phyloP scores from a whole-genome alignment of 1,140 invertebrate species.

The Dreissena polymorpha region DNA sequence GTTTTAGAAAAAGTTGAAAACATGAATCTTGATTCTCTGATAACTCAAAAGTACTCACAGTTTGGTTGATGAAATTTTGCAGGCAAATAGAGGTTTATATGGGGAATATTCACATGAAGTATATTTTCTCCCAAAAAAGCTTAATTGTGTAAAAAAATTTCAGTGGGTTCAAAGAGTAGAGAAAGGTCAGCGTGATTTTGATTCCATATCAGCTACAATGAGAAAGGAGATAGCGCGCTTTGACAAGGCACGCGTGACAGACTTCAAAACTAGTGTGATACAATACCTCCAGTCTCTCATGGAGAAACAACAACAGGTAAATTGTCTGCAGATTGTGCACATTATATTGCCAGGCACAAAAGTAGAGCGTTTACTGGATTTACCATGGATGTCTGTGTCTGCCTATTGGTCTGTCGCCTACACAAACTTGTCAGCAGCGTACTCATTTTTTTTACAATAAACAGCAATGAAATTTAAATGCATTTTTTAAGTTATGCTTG shows the following conservation, averaged over 20 bases:
- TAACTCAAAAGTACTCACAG: neutral
- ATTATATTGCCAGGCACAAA: neutral
- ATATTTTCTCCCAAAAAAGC: no score
- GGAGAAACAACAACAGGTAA: conserved; percentile 96
- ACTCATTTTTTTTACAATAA: neutral
- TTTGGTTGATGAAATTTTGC: no score
- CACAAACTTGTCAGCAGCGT: neutral
- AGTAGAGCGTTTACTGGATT: neutral
- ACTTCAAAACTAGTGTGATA: conserved; percentile 93
- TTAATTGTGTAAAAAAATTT: no score
- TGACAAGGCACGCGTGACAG: conserved; percentile 91
- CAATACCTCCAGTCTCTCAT: conserved; percentile 96
- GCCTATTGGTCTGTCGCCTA: neutral
- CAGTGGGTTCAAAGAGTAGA: conserved; percentile 98
- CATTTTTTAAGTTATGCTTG: no score
- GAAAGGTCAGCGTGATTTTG: conserved; percentile 97
- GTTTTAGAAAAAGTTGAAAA: no score
- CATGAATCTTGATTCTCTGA: no score
- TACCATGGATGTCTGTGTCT: neutral
- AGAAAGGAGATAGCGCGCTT: conserved; percentile 97
- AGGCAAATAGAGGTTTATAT: no score
- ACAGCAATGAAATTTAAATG: no score
- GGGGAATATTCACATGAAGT: no score
- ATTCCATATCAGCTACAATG: conserved; percentile 97
- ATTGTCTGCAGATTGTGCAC: neutral